Percentiles rank a stretch among this genome's conserved stretches.
These are phyloP conservation scores for Lumbricus terrestris DNA, from an alignment of 2,888 invertebrate species.

Conservation along the genomic window DNA sequence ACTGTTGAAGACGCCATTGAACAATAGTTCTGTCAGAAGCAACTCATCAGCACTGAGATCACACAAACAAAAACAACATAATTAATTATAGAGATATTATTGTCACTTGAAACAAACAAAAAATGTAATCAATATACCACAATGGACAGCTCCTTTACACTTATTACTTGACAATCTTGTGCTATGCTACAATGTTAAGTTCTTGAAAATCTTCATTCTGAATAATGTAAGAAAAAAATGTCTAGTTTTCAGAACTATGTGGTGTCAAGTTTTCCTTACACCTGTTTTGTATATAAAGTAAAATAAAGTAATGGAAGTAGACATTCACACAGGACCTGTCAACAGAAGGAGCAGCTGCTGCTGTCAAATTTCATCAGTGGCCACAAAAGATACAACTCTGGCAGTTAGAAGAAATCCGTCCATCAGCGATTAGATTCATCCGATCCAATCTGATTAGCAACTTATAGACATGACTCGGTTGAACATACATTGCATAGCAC, in stretches of 20 bases:
- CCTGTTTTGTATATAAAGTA: too few species aligned
- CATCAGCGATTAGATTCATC: too few species aligned
- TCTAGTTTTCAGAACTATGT: background rate
- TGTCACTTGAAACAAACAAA: background rate
- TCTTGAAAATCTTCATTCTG: background rate
- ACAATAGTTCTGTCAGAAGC: conserved; percentile 93
- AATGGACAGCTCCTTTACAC: background rate
- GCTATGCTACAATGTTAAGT: background rate
- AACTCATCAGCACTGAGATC: conserved; percentile 79
- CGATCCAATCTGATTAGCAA: too few species aligned
- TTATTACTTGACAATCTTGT: too few species aligned
- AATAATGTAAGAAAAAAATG: background rate
- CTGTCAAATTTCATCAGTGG: too few species aligned
- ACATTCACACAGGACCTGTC: too few species aligned
- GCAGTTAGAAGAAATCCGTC: too few species aligned
- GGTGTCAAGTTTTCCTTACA: background rate
- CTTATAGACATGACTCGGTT: too few species aligned
- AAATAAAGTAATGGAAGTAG: too few species aligned
- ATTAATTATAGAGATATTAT: background rate
- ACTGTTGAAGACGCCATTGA: conserved; percentile 90
- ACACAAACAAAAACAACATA: background rate
- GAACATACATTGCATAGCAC: too few species aligned
- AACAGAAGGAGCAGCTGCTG: too few species aligned
- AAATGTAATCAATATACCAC: background rate
- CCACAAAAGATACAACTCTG: too few species aligned